Evolutionary conservation across 2,113 vertebrate genomes (phyloP).

Genomic region (Sterrhoptilus dennistouni): DNA sequence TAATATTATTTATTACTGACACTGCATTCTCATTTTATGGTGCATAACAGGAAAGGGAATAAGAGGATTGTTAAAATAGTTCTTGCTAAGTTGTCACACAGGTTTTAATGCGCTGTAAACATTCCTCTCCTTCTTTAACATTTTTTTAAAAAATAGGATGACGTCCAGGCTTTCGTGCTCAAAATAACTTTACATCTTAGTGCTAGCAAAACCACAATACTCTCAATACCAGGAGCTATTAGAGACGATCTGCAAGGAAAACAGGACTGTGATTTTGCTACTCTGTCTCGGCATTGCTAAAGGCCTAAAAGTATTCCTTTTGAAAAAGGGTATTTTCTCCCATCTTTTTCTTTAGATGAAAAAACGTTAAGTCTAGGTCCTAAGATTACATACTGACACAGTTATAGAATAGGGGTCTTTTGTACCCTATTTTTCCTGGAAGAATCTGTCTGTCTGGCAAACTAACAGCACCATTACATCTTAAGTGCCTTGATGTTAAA

Average conservation of each 20-base stretch:
- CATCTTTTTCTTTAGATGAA: background rate
- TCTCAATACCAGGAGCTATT: background rate
- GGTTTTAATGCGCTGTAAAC: conserved; percentile 50
- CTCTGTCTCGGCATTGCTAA: background rate
- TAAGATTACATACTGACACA: conserved; percentile 3
- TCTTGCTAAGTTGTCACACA: conserved; percentile 46
- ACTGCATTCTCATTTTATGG: background rate
- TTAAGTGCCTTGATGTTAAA: conserved; percentile 23
- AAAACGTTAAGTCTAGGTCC: background rate
- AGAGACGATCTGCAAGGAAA: background rate
- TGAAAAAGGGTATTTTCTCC: background rate
- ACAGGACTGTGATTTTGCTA: background rate
- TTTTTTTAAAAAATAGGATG: conserved; percentile 16
- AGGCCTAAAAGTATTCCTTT: background rate
- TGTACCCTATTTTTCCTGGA: conserved; percentile 7
- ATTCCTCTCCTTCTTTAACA: conserved; percentile 1
- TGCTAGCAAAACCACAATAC: background rate
- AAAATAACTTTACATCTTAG: conserved; percentile 37
- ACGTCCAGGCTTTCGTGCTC: background rate
- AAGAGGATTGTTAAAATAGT: conserved; percentile 58
- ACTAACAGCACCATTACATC: background rate
- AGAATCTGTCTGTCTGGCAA: conserved; percentile 20
- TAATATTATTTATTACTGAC: background rate
- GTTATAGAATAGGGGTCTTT: conserved; percentile 43
- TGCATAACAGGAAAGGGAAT: conserved; percentile 20